Percentiles rank a stretch among this genome's conserved stretches.
Conservation (phyloP, 2,113 vertebrate species). For the Azemiops feae region DNA sequence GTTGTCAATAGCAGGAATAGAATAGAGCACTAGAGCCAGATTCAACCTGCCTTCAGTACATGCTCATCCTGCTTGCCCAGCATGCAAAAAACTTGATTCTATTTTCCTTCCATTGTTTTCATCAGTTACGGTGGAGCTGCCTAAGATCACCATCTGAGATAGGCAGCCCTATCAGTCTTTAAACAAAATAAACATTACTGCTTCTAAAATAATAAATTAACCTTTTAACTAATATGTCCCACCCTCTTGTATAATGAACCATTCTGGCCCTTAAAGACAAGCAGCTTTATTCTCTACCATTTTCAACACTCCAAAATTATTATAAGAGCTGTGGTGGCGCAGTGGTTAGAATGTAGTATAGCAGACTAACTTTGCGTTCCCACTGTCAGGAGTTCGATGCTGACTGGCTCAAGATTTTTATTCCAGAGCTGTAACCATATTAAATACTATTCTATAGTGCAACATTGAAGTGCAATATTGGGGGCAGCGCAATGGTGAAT, state of each 20-base stretch:
- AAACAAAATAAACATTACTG: background rate
- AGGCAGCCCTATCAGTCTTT: background rate
- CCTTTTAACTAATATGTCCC: background rate
- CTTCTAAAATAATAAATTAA: background rate
- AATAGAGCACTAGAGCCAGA: background rate
- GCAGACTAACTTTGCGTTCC: too few relatives aligned
- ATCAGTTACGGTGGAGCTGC: background rate
- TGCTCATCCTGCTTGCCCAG: too few relatives aligned
- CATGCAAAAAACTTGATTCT: background rate
- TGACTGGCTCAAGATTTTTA: too few relatives aligned
- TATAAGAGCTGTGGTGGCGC: too few relatives aligned
- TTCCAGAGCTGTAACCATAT: too few relatives aligned
- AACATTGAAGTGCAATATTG: too few relatives aligned
- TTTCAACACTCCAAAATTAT: background rate
- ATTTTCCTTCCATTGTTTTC: background rate
- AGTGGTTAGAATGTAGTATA: too few relatives aligned
- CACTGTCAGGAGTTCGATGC: too few relatives aligned
- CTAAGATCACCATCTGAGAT: background rate
- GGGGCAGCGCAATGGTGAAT: too few relatives aligned
- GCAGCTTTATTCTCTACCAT: background rate
- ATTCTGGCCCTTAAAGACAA: background rate
- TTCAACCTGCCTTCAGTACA: background rate
- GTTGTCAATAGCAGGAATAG: background rate
- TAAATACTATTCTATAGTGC: too few relatives aligned
- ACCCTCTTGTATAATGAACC: background rate